Evolutionary conservation across 1,140 invertebrate species (phyloP), one percentile per base, ranked within the genome.

Genomic region (Euwallacea similis): DNA sequence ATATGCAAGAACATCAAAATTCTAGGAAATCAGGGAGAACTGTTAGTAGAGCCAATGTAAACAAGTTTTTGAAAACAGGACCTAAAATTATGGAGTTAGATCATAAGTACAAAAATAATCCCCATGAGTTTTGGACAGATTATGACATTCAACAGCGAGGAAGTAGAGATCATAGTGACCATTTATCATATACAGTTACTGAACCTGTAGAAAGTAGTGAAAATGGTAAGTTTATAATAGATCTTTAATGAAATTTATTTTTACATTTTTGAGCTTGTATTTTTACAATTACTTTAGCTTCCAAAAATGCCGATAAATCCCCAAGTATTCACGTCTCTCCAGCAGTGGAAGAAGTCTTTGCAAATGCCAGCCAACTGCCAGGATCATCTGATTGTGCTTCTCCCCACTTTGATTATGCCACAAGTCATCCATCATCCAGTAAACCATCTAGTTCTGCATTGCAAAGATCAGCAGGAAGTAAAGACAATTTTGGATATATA

Each of bases 1-100:
- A 75, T 42, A 71, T 77, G 47, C 74, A 77, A 44, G 66, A 72
- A 67, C 73, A 72, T 72, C 73, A 71, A 56, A 67, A 67, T 64
- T 42, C 74, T 50, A 62, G 66, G 50, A 75, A 73, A 55, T 54
- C 13, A 16, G 63, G 67, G 7, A 65, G 61, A 33, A 69, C 74
- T 8, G 66, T 68, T 7, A 61, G 61, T 56, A 15, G 56, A 2
- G 13, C 11, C 7, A 73, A 67, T 55, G 42, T 53, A 42, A 69
- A 70, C 41, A 74, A 74, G 42, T 71, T 60, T 66, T 15, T 75
- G 6, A 68, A 73, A 61, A 61, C 71, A 0, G 68, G 71, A 15
- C 71, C 71, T 7, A 67, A 66, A 61, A 62, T 75, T 8, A 63
- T 75, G 69, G 68, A 75, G 53, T 43, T 75, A n/a, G 74, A 70